Conservation (phyloP, 2,888 invertebrate genomes). For the Catocala nupta region DNA sequence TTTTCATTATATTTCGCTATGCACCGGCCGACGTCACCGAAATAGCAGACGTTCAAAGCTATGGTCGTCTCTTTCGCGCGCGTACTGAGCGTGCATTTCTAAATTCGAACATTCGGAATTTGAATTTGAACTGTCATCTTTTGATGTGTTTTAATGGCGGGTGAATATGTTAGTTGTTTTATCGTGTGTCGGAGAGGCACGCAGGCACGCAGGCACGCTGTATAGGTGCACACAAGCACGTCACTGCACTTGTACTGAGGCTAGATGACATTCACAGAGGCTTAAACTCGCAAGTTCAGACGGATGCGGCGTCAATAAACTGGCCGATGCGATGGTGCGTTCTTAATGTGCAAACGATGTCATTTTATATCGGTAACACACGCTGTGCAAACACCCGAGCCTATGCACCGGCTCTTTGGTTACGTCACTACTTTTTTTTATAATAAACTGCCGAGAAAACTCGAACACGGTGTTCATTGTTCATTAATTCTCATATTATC, state of each 20-base stretch:
- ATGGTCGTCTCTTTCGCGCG: constrained; percentile 76
- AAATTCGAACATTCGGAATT: constrained; percentile 72
- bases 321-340: constrained; percentile 64
- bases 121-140: constrained; percentile 68
- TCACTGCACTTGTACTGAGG: constrained; percentile 79
- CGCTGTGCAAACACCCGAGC: constrained; percentile 10
- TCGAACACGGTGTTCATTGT: constrained; percentile 31
- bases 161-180: constrained; percentile 58
- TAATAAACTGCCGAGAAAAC: constrained; percentile 25
- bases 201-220: constrained; percentile 36
- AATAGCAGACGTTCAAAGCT: constrained; percentile 72
- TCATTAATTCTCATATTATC: constrained; percentile 33
- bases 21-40: constrained; percentile 83
- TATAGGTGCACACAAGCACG: constrained; percentile 74
- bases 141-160: constrained; percentile 37
- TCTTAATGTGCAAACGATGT: constrained; percentile 67
- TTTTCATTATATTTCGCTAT: constrained; percentile 87
- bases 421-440: constrained; percentile 34
- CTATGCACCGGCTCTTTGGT: constrained; percentile 27
- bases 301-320: constrained; percentile 80
- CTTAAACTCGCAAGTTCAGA: constrained; percentile 82
- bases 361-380: constrained; percentile 68
- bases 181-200: constrained; percentile 43
- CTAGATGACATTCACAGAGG: constrained; percentile 84
- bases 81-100: constrained; percentile 68